Evolutionary conservation across 2,797 vertebrate genomes (phyloP).

Genomic region (Pipistrellus pygmaeus): DNA sequence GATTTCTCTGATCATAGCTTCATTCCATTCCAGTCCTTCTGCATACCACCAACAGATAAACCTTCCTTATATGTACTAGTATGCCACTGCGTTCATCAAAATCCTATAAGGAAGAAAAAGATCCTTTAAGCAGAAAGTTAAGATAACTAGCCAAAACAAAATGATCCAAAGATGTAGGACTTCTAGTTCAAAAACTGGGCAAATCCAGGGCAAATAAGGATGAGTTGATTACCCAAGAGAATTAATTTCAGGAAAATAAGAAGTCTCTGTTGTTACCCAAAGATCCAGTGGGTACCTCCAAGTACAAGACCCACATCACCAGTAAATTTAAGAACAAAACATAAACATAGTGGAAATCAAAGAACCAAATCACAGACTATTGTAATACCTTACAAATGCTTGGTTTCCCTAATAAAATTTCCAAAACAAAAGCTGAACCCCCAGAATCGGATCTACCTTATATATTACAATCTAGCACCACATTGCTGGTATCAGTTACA

Average conservation of each 20-base stretch:
- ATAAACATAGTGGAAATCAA: neutral
- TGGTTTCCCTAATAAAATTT: neutral
- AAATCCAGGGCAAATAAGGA: neutral
- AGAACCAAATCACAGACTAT: neutral
- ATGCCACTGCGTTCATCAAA: neutral
- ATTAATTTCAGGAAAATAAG: neutral
- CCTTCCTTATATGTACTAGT: neutral
- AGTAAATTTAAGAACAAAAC: neutral
- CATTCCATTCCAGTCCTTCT: neutral
- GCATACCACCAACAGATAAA: neutral
- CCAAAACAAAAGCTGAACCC: neutral
- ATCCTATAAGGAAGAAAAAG: neutral
- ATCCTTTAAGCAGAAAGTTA: neutral
- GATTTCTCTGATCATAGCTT: neutral
- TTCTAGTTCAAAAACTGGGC: neutral
- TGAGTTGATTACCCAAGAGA: neutral
- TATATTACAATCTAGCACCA: neutral
- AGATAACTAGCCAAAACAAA: neutral
- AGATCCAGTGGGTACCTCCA: neutral
- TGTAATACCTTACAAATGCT: neutral
- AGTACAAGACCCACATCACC: neutral
- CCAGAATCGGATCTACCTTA: neutral
- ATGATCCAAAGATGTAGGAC: neutral
- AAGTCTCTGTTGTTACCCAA: neutral
- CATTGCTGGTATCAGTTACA: neutral